These are phyloP conservation scores for Protonibea diacanthus DNA, from an alignment of 2,797 vertebrate genomes.

Conservation along the genomic window DNA sequence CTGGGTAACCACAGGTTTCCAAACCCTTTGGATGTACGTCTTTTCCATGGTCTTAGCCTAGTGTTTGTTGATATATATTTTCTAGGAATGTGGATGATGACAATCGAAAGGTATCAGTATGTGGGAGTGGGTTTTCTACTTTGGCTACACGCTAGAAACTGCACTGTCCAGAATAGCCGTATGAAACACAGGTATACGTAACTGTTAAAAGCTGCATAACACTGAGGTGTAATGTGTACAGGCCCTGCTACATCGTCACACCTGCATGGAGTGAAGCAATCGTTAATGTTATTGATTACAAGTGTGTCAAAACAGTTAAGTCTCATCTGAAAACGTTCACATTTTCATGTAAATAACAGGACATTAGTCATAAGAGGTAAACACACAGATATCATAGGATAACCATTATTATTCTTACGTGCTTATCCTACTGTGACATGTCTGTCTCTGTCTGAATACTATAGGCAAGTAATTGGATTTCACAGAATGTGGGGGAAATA, in stretches of 20 bases:
- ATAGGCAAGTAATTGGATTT: neutral
- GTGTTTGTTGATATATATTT: conserved; percentile 19
- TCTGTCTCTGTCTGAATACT: neutral
- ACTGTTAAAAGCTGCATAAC: neutral
- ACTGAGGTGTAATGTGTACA: neutral
- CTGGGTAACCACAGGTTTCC: conserved; percentile 1
- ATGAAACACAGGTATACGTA: neutral
- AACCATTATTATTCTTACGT: neutral
- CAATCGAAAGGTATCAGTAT: neutral
- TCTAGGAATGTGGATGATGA: neutral
- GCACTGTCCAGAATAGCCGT: neutral
- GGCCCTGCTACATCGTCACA: neutral
- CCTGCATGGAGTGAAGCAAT: neutral
- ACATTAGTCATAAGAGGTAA: neutral
- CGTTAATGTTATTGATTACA: neutral
- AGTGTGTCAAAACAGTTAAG: neutral
- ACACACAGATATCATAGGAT: neutral
- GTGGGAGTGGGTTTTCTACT: neutral
- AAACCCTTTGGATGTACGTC: neutral
- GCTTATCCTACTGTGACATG: neutral
- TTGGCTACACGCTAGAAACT: neutral
- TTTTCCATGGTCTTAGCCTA: neutral
- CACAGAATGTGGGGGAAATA: neutral
- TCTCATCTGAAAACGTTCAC: neutral
- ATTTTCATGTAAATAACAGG: too few species aligned